phyloP scores from a whole-genome alignment of 2,113 vertebrate genomes.

The Blennius ocellaris region DNA sequence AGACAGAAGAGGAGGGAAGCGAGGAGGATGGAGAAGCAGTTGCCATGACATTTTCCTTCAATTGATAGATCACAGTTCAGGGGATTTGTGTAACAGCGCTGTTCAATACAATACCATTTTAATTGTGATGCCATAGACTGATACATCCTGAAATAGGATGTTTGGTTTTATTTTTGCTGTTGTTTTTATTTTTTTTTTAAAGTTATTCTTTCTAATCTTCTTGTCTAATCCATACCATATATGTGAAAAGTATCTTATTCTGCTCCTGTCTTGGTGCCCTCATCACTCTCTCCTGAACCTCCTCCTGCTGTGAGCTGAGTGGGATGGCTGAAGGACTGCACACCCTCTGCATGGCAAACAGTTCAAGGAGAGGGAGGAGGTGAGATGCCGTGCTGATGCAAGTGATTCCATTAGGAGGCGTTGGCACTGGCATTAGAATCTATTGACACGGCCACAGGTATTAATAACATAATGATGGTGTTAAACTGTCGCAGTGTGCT shows the following conservation, averaged over 20 bases:
- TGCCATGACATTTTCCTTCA: conserved; percentile 63
- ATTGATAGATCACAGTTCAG: conserved; percentile 24
- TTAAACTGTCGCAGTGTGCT: conserved; percentile 59
- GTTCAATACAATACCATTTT: background rate
- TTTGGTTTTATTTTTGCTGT: background rate
- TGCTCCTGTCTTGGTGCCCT: conserved; percentile 25
- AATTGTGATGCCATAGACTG: background rate
- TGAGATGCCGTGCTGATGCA: conserved; percentile 38
- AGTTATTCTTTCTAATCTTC: background rate
- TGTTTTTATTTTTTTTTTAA: too few relatives aligned
- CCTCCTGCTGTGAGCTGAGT: conserved; percentile 43
- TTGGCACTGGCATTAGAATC: conserved; percentile 69
- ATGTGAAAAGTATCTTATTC: conserved; percentile 1
- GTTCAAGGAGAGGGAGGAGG: conserved; percentile 57
- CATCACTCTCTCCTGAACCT: conserved; percentile 36
- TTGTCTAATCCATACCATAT: conserved; percentile 2
- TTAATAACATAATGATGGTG: conserved; percentile 74
- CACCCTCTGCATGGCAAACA: conserved; percentile 59
- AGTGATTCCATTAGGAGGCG: conserved; percentile 69
- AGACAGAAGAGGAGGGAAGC: conserved; percentile 42
- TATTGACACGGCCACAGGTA: conserved; percentile 73
- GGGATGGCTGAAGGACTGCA: conserved; percentile 49
- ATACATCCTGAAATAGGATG: background rate
- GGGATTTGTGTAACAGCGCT: conserved; percentile 7
- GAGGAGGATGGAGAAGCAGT: conserved; percentile 54